Evolutionary conservation across 35 echinoderm and acorn worm genomes (phyloP).

Genomic region (Heliocidaris erythrogramma): DNA sequence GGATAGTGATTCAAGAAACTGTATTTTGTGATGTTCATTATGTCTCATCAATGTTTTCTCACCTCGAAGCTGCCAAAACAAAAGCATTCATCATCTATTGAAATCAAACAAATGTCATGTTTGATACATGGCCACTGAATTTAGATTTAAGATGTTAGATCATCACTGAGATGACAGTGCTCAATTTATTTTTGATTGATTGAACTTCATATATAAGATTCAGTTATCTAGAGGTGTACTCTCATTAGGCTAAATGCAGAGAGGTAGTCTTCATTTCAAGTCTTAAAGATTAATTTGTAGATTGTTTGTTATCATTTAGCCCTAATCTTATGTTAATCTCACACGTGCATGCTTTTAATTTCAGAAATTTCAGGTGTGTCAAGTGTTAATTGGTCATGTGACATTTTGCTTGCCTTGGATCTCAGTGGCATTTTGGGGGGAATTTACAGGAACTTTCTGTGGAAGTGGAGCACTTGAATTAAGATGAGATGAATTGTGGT

Average conservation of each 20-base stretch:
- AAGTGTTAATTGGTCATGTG: not conserved
- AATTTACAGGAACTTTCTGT: not conserved
- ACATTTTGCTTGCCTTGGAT: not conserved
- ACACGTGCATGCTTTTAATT: too few species aligned
- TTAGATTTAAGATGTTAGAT: not conserved
- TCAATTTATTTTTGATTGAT: not conserved
- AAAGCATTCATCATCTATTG: not conserved
- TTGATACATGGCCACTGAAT: not conserved
- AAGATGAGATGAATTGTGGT: not conserved
- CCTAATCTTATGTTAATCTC: too few species aligned
- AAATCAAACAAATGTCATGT: not conserved
- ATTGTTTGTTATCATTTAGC: too few species aligned
- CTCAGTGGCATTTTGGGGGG: not conserved
- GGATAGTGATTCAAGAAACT: too few species aligned
- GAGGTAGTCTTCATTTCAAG: too few species aligned
- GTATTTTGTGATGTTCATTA: too few species aligned
- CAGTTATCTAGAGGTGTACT: too few species aligned
- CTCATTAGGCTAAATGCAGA: too few species aligned
- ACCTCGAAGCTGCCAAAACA: too few species aligned
- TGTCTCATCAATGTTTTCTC: too few species aligned
- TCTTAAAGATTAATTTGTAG: too few species aligned
- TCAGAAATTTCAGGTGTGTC: too few species aligned
- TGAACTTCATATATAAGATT: not conserved
- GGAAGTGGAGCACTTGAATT: not conserved
- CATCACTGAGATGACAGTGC: not conserved